Base-by-base conservation (phyloP, 2,888 invertebrate genomes). In the Acanthacorydalis orientalis region DNA sequence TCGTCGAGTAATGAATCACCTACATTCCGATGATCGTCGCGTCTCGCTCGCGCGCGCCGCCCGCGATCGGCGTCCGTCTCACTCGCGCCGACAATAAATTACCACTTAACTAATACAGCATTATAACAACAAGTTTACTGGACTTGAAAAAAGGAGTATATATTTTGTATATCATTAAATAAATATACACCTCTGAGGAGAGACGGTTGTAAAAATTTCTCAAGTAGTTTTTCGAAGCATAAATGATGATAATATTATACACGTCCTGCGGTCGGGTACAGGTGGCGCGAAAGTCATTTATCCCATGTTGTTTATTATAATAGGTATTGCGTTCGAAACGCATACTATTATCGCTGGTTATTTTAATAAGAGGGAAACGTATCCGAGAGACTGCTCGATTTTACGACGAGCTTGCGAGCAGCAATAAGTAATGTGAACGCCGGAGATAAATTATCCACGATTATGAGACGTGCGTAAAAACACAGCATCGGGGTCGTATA, bases 1-100 rank as follows among this genome's bases (percentile, higher is more conserved):
- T 65, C 61, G 62, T 62, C 63, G 62, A 61, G 42, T 55, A 62
- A 63, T 65, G 64, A 64, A 65, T 64, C 65, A 64, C 62, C 59
- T 62, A 63, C 60, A 64, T 65, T 63, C 64, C 60, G 56, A 50
- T 48, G 48, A 44, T 40, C 16, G 34, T 31, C 47, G 39, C 39
- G 39, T 38, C 39, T 38, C 39, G 12, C 14, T 38, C 23, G 23
- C 23, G 23, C 23, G 6, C 23, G 23, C 6, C 23, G 23, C 6
- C 23, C 2, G 2, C 6, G 6, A 23, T 23, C 23, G 23, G 23
- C 23, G 23, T 23, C 7, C 37, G n/a, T 37, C 31, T 42, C 42
- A 11, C 11, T 42, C 31, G 15, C 31, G 10, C 42, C 15, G 12
- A 31, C 42, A 23, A 42, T 42, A 42, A 42, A 42, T 42, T 42